phyloP scores from a whole-genome alignment of 2,113 vertebrate genomes.

The Myiozetetes cayanensis region DNA sequence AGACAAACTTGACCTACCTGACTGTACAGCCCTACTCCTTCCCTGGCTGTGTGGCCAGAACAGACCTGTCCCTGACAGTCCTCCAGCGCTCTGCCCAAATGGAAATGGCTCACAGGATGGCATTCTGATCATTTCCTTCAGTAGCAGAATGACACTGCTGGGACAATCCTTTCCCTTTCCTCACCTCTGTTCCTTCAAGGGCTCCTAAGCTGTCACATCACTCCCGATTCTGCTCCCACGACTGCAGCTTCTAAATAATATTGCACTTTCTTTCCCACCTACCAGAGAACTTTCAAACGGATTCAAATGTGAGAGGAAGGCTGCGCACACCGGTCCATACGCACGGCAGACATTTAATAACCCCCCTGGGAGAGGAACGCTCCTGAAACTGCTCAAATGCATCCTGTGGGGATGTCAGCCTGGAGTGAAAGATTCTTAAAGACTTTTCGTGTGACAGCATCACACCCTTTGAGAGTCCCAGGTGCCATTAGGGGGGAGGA shows the following conservation, averaged over 20 bases:
- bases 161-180: conserved; percentile 27
- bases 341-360: conserved; percentile 47
- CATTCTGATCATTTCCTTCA: not conserved
- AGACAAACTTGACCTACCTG: not conserved
- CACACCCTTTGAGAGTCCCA: conserved; percentile 51
- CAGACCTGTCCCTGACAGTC: not conserved
- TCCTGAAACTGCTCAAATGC: conserved; percentile 55
- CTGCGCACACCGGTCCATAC: not conserved
- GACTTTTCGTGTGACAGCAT: conserved; percentile 65
- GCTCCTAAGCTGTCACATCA: conserved; percentile 32
- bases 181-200: conserved; percentile 16
- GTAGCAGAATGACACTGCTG: conserved; percentile 6
- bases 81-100: not conserved
- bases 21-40: not conserved
- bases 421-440: conserved; percentile 54
- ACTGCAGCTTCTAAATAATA: conserved; percentile 21
- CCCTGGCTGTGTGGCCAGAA: not conserved
- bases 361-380: conserved; percentile 25
- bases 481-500: conserved; percentile 43
- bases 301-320: conserved; percentile 59
- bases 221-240: not conserved
- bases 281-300: conserved; percentile 21
- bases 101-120: not conserved
- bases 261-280: conserved; percentile 43
- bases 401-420: conserved; percentile 47